Base-by-base conservation (phyloP, 92 coral and sea anemone genomes). In the Actinostola sp. region DNA sequence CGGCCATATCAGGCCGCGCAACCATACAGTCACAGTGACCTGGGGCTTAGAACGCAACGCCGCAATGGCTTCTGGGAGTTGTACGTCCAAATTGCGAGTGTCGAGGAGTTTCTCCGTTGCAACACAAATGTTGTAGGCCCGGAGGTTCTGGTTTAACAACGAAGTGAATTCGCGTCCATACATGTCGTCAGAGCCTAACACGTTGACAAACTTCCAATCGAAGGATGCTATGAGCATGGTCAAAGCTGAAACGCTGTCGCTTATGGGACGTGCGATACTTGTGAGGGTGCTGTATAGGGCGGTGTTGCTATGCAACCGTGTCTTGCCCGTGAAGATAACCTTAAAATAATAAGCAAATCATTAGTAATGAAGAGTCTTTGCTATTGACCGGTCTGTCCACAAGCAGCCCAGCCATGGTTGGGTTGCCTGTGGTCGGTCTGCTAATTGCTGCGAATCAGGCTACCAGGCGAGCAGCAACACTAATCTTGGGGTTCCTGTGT, bases 171-270 rank as follows among this genome's bases (percentile, higher is more conserved):
- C 80, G 13, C 78, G 83, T 23, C 80, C 79, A 43, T 83, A 83
- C 17, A 21, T 39, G 61, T 83, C 89, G 8, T 70, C 83, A 1
- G 93, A 88, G 10, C 86, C 73, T 2, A 95, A 66, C 4, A 88
- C 74, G n/a, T 89, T 89, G 30, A 92, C 85, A 24, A 82, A 67
- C 8, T 78, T 78, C 99, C 97, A 95, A 16, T 67, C 56, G 68
- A 88, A 85, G 9, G 54, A 50, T 29, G 68, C 64, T 3, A 77
- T 52, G 23, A 95, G 35, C 67, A 77, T 77, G 14, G 84, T 83
- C 66, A 95, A 25, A 29, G 91, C 91, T 9, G 77, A 26, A 3
- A 86, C 84, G 41, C 78, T 71, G 61, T 92, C 82, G 20, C 61
- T 78, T 15, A 84, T 67, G 17, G 97, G 82, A 7, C 92, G 96